Evolutionary conservation across 2,888 invertebrate genomes (phyloP).

Genomic region (Timema cristinae): DNA sequence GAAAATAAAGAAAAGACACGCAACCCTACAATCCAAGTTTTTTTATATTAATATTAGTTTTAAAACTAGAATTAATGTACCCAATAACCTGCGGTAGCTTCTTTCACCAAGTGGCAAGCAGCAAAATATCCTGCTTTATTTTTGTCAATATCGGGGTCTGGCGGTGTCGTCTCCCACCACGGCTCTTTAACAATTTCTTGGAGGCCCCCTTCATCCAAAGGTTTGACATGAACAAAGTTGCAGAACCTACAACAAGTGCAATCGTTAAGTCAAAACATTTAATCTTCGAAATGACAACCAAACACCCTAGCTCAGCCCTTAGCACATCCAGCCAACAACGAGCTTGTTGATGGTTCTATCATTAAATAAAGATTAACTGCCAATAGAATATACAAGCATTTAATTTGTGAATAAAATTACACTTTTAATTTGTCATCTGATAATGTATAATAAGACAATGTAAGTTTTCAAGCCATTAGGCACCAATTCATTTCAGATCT

Average conservation of each 20-base stretch:
- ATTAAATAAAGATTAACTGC: no score
- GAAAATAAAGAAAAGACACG: not conserved
- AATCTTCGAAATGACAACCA: no score
- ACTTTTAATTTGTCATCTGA: no score
- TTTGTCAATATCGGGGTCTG: conserved; percentile 38
- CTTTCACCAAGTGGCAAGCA: conserved; percentile 42
- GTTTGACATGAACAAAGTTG: conserved; percentile 65
- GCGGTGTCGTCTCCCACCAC: conserved; percentile 58
- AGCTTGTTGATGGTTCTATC: no score
- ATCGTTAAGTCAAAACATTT: no score
- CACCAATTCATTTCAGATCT: no score
- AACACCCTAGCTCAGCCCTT: no score
- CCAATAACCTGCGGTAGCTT: conserved; percentile 40
- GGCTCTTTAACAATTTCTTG: conserved; percentile 55
- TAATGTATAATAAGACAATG: no score
- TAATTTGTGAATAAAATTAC: no score
- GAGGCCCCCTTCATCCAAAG: conserved; percentile 60
- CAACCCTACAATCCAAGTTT: not conserved
- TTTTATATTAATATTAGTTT: not conserved
- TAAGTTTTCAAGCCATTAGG: no score
- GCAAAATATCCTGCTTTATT: conserved; percentile 42
- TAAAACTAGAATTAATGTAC: not conserved
- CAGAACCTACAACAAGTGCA: conserved; percentile 50
- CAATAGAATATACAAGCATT: no score
- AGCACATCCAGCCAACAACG: no score